Evolutionary conservation across 2,797 vertebrate genomes (phyloP).

Genomic region (Anolis apletophallus): DNA sequence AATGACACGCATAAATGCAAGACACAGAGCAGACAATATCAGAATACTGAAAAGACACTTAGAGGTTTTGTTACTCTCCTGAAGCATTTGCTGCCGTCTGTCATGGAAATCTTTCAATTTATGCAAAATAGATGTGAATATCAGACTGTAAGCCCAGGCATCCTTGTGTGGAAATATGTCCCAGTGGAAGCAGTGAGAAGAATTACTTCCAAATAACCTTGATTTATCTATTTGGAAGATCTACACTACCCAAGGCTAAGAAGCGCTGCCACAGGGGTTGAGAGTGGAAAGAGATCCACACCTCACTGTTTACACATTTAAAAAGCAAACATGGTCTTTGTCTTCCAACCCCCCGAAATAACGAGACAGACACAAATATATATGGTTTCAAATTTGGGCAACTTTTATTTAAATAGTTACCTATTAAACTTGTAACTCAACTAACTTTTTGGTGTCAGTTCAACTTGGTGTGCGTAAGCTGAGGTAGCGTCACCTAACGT

Average conservation of each 20-base stretch:
- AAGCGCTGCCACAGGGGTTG: not conserved
- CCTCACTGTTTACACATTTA: not conserved
- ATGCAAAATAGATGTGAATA: not conserved
- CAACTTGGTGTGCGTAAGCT: no score
- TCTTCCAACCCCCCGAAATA: no score
- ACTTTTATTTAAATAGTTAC: no score
- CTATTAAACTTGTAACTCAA: no score
- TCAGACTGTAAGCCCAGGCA: not conserved
- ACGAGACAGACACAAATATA: no score
- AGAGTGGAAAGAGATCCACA: not conserved
- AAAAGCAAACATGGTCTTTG: not conserved
- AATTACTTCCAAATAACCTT: not conserved
- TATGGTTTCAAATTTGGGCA: no score
- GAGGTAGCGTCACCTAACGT: no score
- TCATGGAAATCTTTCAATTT: not conserved
- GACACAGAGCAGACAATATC: not conserved
- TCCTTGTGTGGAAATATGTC: not conserved
- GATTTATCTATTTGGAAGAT: not conserved
- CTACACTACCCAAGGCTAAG: no score
- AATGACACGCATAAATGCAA: not conserved
- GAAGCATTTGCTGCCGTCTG: conserved; percentile 1
- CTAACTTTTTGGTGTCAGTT: no score
- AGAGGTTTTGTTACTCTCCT: conserved; percentile 15
- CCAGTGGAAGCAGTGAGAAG: not conserved
- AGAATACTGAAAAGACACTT: conserved; percentile 14